phyloP scores from a whole-genome alignment of 2,113 vertebrate genomes.

The Rhea americana region DNA sequence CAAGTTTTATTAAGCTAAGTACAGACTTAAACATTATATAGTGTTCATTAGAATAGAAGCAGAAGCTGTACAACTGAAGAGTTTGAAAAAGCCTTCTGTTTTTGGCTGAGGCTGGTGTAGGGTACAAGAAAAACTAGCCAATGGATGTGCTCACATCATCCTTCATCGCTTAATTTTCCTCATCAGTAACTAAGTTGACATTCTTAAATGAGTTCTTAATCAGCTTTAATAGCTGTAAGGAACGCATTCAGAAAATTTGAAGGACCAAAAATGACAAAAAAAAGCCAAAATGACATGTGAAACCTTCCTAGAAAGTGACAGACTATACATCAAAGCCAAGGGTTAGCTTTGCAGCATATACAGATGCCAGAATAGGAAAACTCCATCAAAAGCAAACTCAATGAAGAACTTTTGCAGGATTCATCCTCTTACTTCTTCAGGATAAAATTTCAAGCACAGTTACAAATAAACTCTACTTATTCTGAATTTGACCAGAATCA shows the following conservation, averaged over 20 bases:
- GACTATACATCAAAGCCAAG: accelerated
- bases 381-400: not conserved
- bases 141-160: not conserved
- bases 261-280: no score
- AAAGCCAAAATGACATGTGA: accelerated
- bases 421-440: not conserved
- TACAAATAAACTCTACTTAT: not conserved
- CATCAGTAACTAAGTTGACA: not conserved
- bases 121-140: not conserved
- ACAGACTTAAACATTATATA: accelerated
- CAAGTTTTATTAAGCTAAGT: not conserved
- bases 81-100: not conserved
- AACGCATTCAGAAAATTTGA: not conserved
- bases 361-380: not conserved
- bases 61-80: not conserved
- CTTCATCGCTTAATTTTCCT: not conserved
- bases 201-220: not conserved
- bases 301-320: not conserved
- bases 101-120: not conserved
- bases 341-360: accelerated
- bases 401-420: not conserved
- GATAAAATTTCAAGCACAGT: not conserved
- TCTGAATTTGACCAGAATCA: not conserved
- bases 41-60: not conserved
- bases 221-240: not conserved